phyloP scores from a whole-genome alignment of 2,113 vertebrate species.

The Rhagologus leucostigma region DNA sequence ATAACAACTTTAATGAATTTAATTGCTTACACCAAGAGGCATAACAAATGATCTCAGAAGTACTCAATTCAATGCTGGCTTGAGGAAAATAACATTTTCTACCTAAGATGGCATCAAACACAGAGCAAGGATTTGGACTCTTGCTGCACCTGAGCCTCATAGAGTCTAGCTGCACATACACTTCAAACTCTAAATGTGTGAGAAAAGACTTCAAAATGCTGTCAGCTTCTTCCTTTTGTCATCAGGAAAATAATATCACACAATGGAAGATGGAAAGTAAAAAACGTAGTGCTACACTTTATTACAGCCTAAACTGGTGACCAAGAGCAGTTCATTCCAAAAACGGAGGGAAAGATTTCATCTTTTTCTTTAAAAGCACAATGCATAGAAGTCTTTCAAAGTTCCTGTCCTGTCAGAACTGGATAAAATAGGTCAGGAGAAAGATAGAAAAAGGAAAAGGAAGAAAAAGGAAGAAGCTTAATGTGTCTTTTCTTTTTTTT shows the following conservation, averaged over 20 bases:
- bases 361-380: not conserved
- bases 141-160: not conserved
- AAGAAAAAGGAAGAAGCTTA: not conserved
- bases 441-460: not conserved
- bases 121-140: not conserved
- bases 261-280: not conserved
- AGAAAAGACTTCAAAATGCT: not conserved
- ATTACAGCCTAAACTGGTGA: not conserved
- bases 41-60: not conserved
- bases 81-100: not conserved
- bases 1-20: not conserved
- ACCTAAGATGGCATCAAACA: not conserved
- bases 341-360: not conserved
- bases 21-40: not conserved
- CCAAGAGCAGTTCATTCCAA: not conserved
- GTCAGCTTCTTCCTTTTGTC: not conserved
- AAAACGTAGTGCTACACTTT: not conserved
- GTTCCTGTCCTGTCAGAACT: not conserved
- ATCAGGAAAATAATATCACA: not conserved
- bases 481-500: not conserved
- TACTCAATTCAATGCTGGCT: not conserved
- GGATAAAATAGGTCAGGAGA: constrained; percentile 5
- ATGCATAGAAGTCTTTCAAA: not conserved
- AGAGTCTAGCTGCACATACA: not conserved
- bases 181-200: not conserved